Percentiles rank a stretch among this genome's conserved stretches.
Conservation (phyloP, 37 sponge, comb jelly and placozoan genomes). For the Spongia lamella region DNA sequence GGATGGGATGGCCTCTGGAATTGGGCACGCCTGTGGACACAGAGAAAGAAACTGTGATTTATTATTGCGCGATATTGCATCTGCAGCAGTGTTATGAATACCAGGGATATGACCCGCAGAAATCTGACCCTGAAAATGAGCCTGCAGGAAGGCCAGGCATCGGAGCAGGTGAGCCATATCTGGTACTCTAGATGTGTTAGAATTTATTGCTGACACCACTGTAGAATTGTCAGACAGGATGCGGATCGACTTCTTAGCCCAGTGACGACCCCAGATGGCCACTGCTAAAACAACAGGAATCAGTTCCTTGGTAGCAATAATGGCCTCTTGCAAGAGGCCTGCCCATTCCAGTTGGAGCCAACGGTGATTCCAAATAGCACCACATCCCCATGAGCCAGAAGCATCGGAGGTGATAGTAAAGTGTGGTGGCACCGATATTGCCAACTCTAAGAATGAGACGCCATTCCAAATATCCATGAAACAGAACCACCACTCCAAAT, state of each 20-base stretch:
- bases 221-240: conserved; percentile 38
- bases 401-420: conserved; percentile 23
- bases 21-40: neutral
- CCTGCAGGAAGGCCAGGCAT: conserved; percentile 34
- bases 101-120: conserved; percentile 20
- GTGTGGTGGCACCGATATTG: neutral
- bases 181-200: conserved; percentile 11
- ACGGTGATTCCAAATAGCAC: conserved; percentile 7
- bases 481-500: conserved; percentile 24
- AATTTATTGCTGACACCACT: conserved; percentile 25
- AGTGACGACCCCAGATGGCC: conserved; percentile 35
- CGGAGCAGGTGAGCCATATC: conserved; percentile 42
- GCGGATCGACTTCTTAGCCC: conserved; percentile 6
- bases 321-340: neutral
- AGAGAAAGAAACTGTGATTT: conserved; percentile 3
- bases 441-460: conserved; percentile 3
- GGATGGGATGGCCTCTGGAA: conserved; percentile 4
- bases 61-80: conserved; percentile 38
- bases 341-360: conserved; percentile 56
- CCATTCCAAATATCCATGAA: conserved; percentile 32
- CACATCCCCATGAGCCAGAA: conserved; percentile 44
- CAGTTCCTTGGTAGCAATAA: conserved; percentile 32
- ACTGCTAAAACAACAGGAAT: conserved; percentile 30
- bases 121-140: conserved; percentile 1
- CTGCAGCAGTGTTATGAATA: conserved; percentile 10